Percentiles rank a stretch among this genome's conserved stretches.
phyloP scores from a whole-genome alignment of 2,113 vertebrate genomes.

The Zootoca vivipara region DNA sequence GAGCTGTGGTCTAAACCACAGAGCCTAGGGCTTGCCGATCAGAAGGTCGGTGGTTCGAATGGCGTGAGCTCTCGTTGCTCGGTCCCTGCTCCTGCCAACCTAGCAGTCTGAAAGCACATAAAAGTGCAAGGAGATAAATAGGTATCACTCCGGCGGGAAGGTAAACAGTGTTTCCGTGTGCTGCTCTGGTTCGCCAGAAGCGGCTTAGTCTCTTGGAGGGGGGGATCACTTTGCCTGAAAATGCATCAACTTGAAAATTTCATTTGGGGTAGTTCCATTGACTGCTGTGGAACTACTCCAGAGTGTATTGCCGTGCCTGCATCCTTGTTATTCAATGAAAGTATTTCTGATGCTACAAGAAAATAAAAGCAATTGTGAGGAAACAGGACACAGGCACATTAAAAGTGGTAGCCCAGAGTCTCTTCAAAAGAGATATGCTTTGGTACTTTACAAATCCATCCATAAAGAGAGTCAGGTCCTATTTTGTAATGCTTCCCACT shows the following conservation, averaged over 20 bases:
- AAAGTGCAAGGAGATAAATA: no score
- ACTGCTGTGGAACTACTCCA: not conserved
- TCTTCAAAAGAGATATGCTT: conserved; percentile 17
- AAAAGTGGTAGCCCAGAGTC: not conserved
- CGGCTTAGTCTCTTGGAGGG: not conserved
- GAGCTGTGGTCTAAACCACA: no score
- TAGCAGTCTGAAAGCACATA: no score
- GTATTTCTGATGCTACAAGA: not conserved
- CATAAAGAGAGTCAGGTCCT: conserved; percentile 18
- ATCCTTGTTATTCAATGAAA: not conserved
- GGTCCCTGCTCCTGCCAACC: no score
- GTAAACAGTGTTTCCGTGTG: no score
- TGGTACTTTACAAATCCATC: conserved; percentile 27
- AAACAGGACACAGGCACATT: not conserved
- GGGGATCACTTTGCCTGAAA: not conserved
- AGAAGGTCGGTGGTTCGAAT: no score
- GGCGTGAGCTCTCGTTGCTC: no score
- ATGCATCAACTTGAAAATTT: not conserved
- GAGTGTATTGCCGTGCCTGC: not conserved
- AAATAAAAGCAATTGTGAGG: conserved; percentile 16
- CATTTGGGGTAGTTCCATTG: not conserved
- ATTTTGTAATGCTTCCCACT: conserved; percentile 30
- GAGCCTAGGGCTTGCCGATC: no score
- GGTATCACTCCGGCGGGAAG: no score
- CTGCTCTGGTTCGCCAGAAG: no score